Base-by-base conservation (phyloP, 2,113 vertebrate species). In the Enhydra lutris region DNA sequence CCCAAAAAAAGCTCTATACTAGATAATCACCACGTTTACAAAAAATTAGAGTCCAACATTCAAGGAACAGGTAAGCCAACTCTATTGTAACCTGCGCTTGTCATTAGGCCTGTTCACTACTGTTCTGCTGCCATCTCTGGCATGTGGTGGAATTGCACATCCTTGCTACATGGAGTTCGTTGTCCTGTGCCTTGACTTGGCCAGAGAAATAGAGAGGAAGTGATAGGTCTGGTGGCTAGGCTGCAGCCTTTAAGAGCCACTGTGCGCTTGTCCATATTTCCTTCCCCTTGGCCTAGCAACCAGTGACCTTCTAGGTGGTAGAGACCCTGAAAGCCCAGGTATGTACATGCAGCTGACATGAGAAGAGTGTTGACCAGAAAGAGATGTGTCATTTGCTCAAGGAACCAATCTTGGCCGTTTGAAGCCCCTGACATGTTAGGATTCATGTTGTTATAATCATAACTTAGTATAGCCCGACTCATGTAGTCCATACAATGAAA, bases 291-390 rank as follows among this genome's bases (percentile, higher is more conserved):
- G 24, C 42, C 23, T 65, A 36, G n/a, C 42, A n/a, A n/a, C 26
- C 34, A 23, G 0, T 8, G 50, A 23, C 42, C 7, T 45, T 42
- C 20, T 5, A 8, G 31, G 12, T 52, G 29, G 55, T 15, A 1
- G 42, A 52, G 78, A 20, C 31, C 45, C 20, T 55, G 24, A 21
- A 26, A 23, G 23, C 29, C 0, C 50, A 50, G 2, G 7, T 12
- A 6, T 7, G 24, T 26, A 1, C 5, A 5, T 21, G 7, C 20
- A 18, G 20, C 39, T 10, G 31, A 42, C 9, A 0, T 3, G 10
- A 20, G 45, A 29, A 2, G 61, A 50, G 34, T 26, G 1, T 57
- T 36, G 45, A 26, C 45, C 57, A 11, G 57, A 76, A 14, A 47
- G 20, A 10, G 47, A 21, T 6, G 1, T 13, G 52, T 61, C 18